Evolutionary conservation across 2,888 invertebrate genomes (phyloP).

Genomic region (Bellardia pandia): DNA sequence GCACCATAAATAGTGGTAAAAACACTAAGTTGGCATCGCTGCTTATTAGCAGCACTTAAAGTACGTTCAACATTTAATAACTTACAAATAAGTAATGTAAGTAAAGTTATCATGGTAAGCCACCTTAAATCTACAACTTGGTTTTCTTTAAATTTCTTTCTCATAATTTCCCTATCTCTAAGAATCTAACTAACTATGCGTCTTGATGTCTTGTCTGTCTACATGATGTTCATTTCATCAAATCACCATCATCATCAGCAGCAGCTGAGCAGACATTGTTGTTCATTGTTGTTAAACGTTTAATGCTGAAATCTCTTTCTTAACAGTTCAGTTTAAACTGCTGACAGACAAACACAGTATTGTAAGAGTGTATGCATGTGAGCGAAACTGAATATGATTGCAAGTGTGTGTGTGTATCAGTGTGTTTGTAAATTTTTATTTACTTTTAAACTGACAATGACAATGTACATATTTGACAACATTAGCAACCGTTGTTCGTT

Average conservation of each 20-base stretch:
- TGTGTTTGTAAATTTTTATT: background rate
- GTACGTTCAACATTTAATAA: conserved; percentile 9
- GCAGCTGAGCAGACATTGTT: conserved; percentile 12
- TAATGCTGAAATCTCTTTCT: conserved; percentile 47
- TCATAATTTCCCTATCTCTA: conserved; percentile 24
- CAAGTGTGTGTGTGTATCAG: background rate
- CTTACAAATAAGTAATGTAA: background rate
- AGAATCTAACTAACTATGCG: conserved; percentile 14
- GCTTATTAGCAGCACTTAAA: background rate
- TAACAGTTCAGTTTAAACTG: conserved; percentile 29
- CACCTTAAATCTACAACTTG: conserved; percentile 22
- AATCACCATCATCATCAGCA: background rate
- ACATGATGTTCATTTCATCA: conserved; percentile 16
- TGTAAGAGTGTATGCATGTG: background rate
- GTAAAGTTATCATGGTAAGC: conserved; percentile 20
- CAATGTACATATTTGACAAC: conserved; percentile 63
- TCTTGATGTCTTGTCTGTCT: conserved; percentile 20
- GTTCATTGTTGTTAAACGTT: conserved; percentile 38
- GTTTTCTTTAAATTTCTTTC: background rate
- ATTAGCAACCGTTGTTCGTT: conserved; percentile 38
- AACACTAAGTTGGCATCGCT: too few relatives aligned
- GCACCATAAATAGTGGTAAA: too few relatives aligned
- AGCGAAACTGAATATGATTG: background rate
- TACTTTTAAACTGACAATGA: conserved; percentile 64
- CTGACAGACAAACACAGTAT: background rate